Percentiles rank a stretch among this genome's conserved stretches.
phyloP scores from a whole-genome alignment of 1,140 invertebrate genomes.

The Harlomillsia oculata region DNA sequence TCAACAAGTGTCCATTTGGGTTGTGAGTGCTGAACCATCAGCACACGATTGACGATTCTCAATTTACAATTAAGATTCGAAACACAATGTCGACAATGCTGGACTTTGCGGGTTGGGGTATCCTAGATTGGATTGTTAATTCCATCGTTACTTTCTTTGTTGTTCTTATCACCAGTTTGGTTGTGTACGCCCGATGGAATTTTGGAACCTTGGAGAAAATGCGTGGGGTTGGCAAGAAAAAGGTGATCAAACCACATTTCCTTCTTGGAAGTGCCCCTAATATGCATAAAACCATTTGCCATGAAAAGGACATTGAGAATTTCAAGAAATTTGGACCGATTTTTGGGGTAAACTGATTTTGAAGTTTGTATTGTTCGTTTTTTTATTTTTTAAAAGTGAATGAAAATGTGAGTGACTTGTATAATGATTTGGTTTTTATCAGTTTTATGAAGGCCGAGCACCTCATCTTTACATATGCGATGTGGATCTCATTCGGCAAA shows the following conservation, averaged over 20 bases:
- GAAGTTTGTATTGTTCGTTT: neutral
- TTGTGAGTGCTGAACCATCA: too few species aligned
- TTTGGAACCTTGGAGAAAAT: slow-evolving; percentile 22
- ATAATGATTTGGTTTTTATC: neutral
- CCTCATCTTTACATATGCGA: slow-evolving; percentile 35
- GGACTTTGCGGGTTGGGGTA: too few species aligned
- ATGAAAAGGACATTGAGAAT: slow-evolving; percentile 13
- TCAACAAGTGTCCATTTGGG: too few species aligned
- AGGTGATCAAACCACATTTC: slow-evolving; percentile 23
- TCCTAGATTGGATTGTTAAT: neutral
- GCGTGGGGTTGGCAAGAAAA: slow-evolving; percentile 20
- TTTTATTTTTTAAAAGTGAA: neutral
- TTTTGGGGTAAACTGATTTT: slow-evolving; percentile 22
- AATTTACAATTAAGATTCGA: too few species aligned
- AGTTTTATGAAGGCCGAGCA: slow-evolving; percentile 18
- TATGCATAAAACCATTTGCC: slow-evolving; percentile 11
- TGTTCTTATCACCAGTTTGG: neutral
- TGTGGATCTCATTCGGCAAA: slow-evolving; percentile 44
- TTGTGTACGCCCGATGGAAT: slow-evolving; percentile 22
- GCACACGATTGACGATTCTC: too few species aligned
- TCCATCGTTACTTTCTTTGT: slow-evolving; percentile 5
- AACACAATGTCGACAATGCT: too few species aligned
- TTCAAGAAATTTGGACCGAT: slow-evolving; percentile 22
- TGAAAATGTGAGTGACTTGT: neutral
- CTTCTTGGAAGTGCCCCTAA: slow-evolving; percentile 12